Evolutionary conservation across 2,797 vertebrate genomes (phyloP).

Genomic region (Rhabdophis nuchalis): DNA sequence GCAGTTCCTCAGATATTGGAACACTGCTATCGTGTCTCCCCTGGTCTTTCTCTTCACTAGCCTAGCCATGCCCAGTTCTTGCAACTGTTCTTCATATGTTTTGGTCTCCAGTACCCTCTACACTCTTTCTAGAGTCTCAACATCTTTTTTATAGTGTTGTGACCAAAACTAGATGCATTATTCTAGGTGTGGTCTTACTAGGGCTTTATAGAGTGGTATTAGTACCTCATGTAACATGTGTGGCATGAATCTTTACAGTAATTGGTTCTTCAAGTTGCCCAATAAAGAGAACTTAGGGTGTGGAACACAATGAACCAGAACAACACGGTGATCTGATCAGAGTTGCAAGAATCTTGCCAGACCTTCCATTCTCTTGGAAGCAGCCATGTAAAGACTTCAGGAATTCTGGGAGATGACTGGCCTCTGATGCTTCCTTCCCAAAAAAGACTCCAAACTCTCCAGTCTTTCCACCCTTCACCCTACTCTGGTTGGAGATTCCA

Average conservation of each 20-base stretch:
- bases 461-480: not conserved
- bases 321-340: not conserved
- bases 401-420: not conserved
- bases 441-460: not conserved
- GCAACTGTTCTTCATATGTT: too few species aligned
- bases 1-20: too few species aligned
- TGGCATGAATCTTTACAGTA: not conserved
- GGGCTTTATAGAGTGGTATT: too few species aligned
- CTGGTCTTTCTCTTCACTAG: too few species aligned
- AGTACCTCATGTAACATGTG: not conserved
- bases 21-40: too few species aligned
- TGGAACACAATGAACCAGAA: not conserved
- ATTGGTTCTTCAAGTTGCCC: not conserved
- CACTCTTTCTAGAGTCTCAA: too few species aligned
- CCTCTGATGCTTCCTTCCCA: not conserved
- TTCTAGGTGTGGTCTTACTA: too few species aligned
- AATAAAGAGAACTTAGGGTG: not conserved
- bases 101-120: too few species aligned
- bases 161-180: too few species aligned
- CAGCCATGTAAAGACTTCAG: not conserved
- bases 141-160: too few species aligned
- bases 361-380: not conserved
- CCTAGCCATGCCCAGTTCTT: too few species aligned
- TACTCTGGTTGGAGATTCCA: not conserved
- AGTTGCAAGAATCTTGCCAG: not conserved